Conservation (phyloP, 2,797 vertebrate species). For the Alca torda region DNA sequence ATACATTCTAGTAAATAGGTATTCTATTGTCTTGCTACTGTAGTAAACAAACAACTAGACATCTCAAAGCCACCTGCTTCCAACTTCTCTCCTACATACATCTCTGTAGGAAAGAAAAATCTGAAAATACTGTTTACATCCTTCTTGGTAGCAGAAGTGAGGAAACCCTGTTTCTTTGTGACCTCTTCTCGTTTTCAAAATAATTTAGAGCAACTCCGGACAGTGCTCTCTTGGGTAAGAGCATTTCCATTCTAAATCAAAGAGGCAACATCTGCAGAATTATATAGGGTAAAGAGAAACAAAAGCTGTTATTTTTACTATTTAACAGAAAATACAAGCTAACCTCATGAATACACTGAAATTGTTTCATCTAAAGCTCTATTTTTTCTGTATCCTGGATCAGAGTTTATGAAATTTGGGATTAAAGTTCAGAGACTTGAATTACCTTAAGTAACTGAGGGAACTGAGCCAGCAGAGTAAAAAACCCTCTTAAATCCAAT, state of each 20-base stretch:
- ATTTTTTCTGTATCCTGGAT: not conserved
- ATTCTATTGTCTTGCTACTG: not conserved
- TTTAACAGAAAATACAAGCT: not conserved
- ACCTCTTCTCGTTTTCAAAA: not conserved
- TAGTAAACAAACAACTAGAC: not conserved
- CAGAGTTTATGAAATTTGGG: not conserved
- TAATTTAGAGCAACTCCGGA: not conserved
- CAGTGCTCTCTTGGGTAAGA: not conserved
- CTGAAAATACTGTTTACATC: not conserved
- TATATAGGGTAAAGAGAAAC: not conserved
- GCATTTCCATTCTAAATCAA: not conserved
- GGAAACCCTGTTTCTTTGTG: not conserved
- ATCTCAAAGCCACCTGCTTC: not conserved
- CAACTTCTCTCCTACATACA: not conserved
- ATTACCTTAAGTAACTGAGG: not conserved
- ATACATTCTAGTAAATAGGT: not conserved
- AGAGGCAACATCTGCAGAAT: not conserved
- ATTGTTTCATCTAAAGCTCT: not conserved
- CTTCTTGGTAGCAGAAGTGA: not conserved
- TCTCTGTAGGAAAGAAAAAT: not conserved
- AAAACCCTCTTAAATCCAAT: not conserved
- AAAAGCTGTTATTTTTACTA: not conserved
- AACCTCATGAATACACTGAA: not conserved
- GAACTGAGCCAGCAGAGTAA: not conserved
- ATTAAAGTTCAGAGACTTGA: not conserved